Conservation (phyloP, 2,888 invertebrate genomes). For the Morpho deidamia region DNA sequence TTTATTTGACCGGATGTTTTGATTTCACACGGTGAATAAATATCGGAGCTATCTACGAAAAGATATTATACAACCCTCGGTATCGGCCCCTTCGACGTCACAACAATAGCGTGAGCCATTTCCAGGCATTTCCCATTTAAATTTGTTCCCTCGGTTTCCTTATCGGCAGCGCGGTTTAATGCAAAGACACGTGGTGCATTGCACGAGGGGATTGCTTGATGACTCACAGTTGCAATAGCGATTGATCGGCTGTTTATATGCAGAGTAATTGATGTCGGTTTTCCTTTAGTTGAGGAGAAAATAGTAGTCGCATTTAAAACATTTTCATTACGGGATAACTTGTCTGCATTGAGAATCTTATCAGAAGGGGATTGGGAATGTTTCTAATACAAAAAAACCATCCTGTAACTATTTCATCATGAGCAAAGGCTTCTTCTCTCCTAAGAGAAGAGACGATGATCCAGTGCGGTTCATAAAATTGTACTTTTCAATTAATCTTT, state of each 20-base stretch:
- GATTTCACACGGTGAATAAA: slow-evolving; percentile 65
- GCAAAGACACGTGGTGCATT: slow-evolving; percentile 34
- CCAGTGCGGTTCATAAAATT: no score
- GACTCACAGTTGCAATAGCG: slow-evolving; percentile 33
- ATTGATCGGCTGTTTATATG: slow-evolving; percentile 12
- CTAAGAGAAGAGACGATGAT: no score
- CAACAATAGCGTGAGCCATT: slow-evolving; percentile 71
- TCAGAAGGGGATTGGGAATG: no score
- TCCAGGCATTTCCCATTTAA: slow-evolving; percentile 72
- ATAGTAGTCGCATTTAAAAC: no score
- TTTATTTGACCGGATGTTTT: slow-evolving; percentile 42
- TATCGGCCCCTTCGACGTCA: slow-evolving; percentile 54
- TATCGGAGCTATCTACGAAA: slow-evolving; percentile 53
- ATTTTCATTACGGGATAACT: no score
- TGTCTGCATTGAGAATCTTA: no score
- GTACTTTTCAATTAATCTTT: no score
- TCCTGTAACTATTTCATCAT: no score
- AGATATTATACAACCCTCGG: slow-evolving; percentile 51
- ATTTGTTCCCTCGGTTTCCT: slow-evolving; percentile 65
- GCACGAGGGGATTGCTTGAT: slow-evolving; percentile 33
- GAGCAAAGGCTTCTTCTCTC: no score
- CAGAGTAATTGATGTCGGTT: background rate
- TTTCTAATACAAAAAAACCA: no score
- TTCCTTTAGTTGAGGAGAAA: no score
- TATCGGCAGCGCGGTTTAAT: slow-evolving; percentile 45